phyloP scores from a whole-genome alignment of 1,140 invertebrate species.

The Eciton burchellii region DNA sequence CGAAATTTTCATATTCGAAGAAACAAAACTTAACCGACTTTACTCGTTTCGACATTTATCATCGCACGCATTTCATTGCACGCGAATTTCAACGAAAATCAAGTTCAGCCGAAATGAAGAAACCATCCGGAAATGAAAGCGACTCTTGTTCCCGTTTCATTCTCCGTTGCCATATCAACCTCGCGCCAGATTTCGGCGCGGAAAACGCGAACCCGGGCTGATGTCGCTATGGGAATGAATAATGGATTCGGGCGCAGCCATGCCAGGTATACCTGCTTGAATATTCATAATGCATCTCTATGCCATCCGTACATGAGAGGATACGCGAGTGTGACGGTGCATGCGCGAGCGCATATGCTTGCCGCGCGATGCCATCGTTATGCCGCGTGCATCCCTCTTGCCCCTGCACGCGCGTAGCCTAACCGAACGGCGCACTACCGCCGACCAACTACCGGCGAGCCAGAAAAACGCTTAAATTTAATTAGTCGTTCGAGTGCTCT shows the following conservation, averaged over 20 bases:
- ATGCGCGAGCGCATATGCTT: neutral
- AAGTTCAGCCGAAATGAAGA: neutral
- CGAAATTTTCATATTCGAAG: conserved; percentile 12
- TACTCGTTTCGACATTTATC: too few species aligned
- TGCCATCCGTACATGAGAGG: conserved; percentile 35
- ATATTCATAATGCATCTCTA: conserved; percentile 82
- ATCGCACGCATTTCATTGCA: neutral
- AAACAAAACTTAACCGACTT: neutral
- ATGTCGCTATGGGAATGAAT: conserved; percentile 80
- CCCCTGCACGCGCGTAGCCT: conserved; percentile 45
- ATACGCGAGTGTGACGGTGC: neutral
- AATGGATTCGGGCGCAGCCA: conserved; percentile 83
- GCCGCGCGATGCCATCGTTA: neutral
- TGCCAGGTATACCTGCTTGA: conserved; percentile 78
- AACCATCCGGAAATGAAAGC: neutral
- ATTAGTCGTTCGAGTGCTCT: conserved; percentile 1
- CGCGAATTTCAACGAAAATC: neutral
- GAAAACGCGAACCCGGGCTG: conserved; percentile 76
- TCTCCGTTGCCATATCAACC: neutral
- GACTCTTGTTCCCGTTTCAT: neutral
- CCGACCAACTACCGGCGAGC: neutral
- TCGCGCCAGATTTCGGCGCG: conserved; percentile 50
- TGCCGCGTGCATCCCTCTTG: conserved; percentile 1
- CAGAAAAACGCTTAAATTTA: conserved; percentile 36
- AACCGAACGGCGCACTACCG: conserved; percentile 10